Conservation (phyloP, 2,113 vertebrate species). For the Erinaceus europaeus region DNA sequence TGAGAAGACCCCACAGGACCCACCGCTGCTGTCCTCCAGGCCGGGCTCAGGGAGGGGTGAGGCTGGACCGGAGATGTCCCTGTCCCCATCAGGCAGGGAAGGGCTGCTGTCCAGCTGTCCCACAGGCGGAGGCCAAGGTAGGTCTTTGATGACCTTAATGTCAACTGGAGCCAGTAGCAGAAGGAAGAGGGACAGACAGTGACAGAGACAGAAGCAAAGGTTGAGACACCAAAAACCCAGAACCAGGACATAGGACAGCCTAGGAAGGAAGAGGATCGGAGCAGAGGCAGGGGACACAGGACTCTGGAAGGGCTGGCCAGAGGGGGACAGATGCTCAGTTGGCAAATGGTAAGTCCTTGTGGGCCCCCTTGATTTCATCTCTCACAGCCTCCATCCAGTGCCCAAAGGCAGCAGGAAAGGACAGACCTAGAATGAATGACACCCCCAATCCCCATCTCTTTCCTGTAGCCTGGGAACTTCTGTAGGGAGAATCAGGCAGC, state of each 20-base stretch:
- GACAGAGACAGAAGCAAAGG: slow-evolving; percentile 61
- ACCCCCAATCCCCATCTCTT: too few relatives aligned
- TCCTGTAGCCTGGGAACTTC: neutral
- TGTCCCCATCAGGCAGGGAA: slow-evolving; percentile 85
- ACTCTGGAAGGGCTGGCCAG: rapidly evolving
- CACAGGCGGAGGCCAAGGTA: slow-evolving; percentile 97
- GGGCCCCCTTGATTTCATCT: neutral
- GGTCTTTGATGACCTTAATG: slow-evolving; percentile 99
- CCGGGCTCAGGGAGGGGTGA: slow-evolving; percentile 76
- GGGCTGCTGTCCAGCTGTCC: slow-evolving; percentile 94
- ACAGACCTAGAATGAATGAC: too few relatives aligned
- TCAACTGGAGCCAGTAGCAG: slow-evolving; percentile 89
- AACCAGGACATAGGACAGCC: slow-evolving; percentile 67
- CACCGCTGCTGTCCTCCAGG: slow-evolving; percentile 85
- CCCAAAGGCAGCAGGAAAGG: neutral
- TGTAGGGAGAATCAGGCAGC: neutral
- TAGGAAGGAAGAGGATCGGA: slow-evolving; percentile 52
- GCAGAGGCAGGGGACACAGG: neutral
- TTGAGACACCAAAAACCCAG: slow-evolving; percentile 70
- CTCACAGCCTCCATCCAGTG: neutral
- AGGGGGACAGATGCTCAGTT: neutral
- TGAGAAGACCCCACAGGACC: slow-evolving; percentile 70
- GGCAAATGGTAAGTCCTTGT: neutral
- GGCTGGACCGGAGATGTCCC: slow-evolving; percentile 74
- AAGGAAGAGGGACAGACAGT: slow-evolving; percentile 29